Evolutionary conservation across 2,888 invertebrate genomes (phyloP), one percentile per base, ranked within the genome.

Genomic region (Dorcus hopei): DNA sequence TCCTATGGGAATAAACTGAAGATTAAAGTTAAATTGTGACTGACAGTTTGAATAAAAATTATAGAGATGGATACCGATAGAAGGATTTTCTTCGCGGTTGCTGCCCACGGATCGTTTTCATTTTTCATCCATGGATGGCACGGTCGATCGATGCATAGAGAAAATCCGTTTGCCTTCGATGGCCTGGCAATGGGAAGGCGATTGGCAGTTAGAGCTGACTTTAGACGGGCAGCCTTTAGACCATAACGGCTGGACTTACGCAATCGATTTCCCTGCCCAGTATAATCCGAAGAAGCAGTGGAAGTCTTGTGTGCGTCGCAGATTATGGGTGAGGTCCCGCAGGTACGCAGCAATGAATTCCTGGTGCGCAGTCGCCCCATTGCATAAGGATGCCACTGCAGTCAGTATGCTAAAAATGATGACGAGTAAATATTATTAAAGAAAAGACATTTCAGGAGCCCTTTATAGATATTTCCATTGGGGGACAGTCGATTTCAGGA

Each of bases 151-250:
- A 58, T 85, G 88, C 38, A 88, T 91, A 65, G 89, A 91, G 69
- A 87, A 87, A 75, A 92, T 96, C 60, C 82, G 91, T 62, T 79
- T 96, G 49, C 96, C 96, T 5, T 95, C 95, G 0, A 90, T 93
- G 87, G 93, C 94, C 11, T 97, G 96, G 96, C 91, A 93, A 72
- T 97, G 96, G 96, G 96, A 97, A 80, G 92, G 92, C 3, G 93
- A 94, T 66, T 96, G 96, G 95, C 88, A 90, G 69, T 81, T 93
- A 56, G 93, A 94, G 73, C 83, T 91, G 16, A 89, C 90, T 3
- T 80, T 92, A 67, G 90, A 93, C 75, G 95, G 95, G 2, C 91
- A 94, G 71, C 90, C 93, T 3, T 80, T 95, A 61, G 92, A 92
- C 71, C 90, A 93, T 75, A 92, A 95, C 81, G 95, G 95, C 11